Evolutionary conservation across 2,113 vertebrate species (phyloP).

Genomic region (Bos indicus): DNA sequence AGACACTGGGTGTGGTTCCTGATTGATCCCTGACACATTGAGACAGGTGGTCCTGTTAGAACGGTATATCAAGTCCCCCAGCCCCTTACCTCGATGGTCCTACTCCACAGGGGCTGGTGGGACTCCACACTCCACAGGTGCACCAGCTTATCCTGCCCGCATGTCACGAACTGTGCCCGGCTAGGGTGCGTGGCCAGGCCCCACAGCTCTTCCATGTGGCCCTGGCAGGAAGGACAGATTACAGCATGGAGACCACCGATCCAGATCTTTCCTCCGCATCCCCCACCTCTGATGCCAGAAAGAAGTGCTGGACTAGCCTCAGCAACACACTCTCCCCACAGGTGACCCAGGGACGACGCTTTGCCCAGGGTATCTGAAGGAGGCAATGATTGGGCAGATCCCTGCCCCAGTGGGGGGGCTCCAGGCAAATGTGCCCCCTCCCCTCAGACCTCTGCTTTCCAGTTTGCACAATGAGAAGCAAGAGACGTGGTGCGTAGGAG

Average conservation of each 20-base stretch:
- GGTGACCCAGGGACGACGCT: background rate
- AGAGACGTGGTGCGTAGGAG: background rate
- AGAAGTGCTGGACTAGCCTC: background rate
- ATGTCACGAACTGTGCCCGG: conserved; percentile 88
- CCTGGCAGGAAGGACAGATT: conserved; percentile 67
- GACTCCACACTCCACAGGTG: conserved; percentile 88
- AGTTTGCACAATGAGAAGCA: background rate
- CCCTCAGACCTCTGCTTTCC: background rate
- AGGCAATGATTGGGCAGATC: background rate
- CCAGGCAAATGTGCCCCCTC: background rate
- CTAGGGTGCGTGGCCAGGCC: conserved; percentile 89
- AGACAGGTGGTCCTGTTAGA: background rate
- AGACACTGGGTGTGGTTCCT: background rate
- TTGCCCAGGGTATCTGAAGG: background rate
- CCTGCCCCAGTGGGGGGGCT: background rate
- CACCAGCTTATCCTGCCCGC: conserved; percentile 89
- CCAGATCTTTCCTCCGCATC: background rate
- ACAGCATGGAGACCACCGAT: background rate
- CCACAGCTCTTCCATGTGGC: conserved; percentile 94
- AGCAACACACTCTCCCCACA: background rate
- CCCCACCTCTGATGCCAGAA: background rate
- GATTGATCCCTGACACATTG: fast-evolving
- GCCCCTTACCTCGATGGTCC: conserved; percentile 83
- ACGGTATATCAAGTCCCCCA: fast-evolving
- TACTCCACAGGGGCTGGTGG: conserved; percentile 91